Conservation (phyloP, 2,113 vertebrate genomes). For the Helogale parvula region DNA sequence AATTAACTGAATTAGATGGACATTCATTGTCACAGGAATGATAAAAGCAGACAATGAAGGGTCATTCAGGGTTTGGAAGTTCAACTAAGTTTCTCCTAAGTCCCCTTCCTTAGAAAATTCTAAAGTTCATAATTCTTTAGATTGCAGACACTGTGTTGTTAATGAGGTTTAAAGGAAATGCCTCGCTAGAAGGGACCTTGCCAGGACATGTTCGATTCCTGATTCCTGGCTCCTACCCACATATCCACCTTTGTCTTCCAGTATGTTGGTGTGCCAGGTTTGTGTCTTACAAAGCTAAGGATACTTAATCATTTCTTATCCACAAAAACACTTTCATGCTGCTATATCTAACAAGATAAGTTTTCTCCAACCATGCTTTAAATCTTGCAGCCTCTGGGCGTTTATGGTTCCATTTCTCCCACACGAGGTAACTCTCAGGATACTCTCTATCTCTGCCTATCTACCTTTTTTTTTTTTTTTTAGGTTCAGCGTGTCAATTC, state of each 20-base stretch:
- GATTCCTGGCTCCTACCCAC: neutral
- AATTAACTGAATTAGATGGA: neutral
- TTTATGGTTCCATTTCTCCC: neutral
- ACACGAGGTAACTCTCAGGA: neutral
- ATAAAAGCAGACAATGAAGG: neutral
- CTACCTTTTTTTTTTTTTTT: neutral
- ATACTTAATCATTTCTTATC: neutral
- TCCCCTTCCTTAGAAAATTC: neutral
- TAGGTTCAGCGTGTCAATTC: neutral
- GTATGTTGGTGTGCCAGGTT: neutral
- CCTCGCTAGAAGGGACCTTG: neutral
- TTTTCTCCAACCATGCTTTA: neutral
- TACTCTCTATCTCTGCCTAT: neutral
- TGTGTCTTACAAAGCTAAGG: neutral
- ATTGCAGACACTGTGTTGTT: neutral
- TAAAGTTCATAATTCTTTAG: neutral
- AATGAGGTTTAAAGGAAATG: neutral
- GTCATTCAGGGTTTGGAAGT: neutral
- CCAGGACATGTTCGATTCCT: neutral
- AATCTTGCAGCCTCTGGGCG: neutral
- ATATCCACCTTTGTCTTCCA: neutral
- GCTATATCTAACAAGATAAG: neutral
- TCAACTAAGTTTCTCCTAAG: neutral
- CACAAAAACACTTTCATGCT: neutral
- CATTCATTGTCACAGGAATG: neutral